Evolutionary conservation across 2,113 vertebrate species (phyloP).

Genomic region (Carassius carassius): DNA sequence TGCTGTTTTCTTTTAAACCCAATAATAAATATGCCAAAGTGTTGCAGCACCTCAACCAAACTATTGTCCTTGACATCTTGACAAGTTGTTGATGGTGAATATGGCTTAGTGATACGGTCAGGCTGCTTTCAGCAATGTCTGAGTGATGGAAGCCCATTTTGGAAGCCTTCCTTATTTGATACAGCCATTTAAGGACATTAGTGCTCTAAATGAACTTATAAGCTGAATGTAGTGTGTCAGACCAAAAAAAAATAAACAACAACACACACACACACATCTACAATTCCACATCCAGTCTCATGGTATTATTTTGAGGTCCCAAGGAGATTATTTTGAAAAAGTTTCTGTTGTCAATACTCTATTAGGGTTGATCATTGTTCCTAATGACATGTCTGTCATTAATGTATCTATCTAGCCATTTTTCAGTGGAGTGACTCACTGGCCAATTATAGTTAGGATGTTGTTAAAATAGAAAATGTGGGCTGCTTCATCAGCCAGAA

Average conservation of each 20-base stretch:
- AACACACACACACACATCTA: not conserved
- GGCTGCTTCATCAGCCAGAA: not conserved
- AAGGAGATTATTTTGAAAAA: not conserved
- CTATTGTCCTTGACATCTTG: not conserved
- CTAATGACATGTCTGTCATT: not conserved
- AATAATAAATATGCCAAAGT: constrained; percentile 5
- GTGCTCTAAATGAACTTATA: not conserved
- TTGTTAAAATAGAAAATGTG: not conserved
- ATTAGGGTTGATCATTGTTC: not conserved
- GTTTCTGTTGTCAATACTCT: not conserved
- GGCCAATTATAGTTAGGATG: constrained; percentile 7
- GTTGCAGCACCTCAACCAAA: not conserved
- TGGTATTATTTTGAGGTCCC: not conserved
- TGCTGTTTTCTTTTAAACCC: constrained; percentile 9
- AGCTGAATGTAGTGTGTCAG: not conserved
- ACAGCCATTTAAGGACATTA: not conserved
- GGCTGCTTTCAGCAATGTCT: no score
- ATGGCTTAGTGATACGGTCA: not conserved
- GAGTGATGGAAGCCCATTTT: not conserved
- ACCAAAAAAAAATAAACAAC: not conserved
- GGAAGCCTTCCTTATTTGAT: not conserved
- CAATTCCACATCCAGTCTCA: not conserved
- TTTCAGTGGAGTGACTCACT: constrained; percentile 27
- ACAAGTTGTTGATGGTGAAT: not conserved
- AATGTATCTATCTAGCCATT: not conserved